Evolutionary conservation across 2,113 vertebrate species (phyloP), one percentile per base, ranked within the genome.

Genomic region (Acrocephalus arundinaceus): DNA sequence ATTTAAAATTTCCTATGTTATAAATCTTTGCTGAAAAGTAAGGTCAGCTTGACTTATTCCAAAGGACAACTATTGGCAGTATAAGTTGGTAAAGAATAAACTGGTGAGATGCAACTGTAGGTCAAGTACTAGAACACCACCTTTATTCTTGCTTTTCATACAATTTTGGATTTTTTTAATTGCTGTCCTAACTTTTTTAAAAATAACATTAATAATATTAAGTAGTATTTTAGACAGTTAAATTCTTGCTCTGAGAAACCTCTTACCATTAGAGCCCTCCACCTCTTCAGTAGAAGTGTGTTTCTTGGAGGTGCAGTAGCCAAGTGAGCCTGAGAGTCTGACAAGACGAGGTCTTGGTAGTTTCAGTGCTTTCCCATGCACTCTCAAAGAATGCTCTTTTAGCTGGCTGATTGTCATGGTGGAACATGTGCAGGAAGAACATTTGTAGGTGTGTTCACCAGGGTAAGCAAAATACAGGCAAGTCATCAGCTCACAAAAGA

Each of bases 361-460:
- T 85, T 98, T 99, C 94, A 99, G 97, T 62, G 97, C 97, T 97
- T 99, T 98, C 46, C 98, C 99, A 27, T 99, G 99, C 95, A 98
- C 98, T 96, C 95, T 98, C 96, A 99, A 97, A 37, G 98, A 99
- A 92, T 99, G 99, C 93, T 99, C 99, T 98, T 99, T 99, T 97
- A 99, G 97, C 96, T 98, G 99, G 96, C 98, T 99, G 98, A 99
- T 98, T 97, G 98, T 99, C 98, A 98, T 98, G 49, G 99, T 98
- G 97, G 98, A 98, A 98, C 99, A 99, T 25, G 98, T 95, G 96
- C 99, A 99, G 65, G 98, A 99, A 76, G 98, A 98, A 97, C 99
- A 99, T 97, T 98, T 99, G 97, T 99, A 99, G 51, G 98, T 98
- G 97, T 99, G 98, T 96, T 99, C 99, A 97, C 99, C 99, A 99